These are phyloP conservation scores for Valencia hispanica DNA, from an alignment of 2,797 vertebrate genomes.

Conservation along the genomic window DNA sequence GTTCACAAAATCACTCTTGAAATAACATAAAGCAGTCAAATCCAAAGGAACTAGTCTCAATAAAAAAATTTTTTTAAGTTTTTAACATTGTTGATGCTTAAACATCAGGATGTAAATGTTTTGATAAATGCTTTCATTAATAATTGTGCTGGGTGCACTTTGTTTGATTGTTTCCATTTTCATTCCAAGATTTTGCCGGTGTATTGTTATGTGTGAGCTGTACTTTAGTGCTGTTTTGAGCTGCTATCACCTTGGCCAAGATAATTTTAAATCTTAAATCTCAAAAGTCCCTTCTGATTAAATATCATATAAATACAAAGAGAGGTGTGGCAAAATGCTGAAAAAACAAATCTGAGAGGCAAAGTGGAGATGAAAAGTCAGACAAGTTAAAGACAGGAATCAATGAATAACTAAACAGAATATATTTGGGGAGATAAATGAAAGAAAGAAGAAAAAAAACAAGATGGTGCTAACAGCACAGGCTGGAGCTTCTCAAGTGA, in stretches of 20 bases:
- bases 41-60: not conserved
- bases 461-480: conserved; percentile 28
- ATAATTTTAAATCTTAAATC: not conserved
- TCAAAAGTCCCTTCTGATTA: conserved; percentile 1
- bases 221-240: not conserved
- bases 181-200: not conserved
- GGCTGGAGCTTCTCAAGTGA: conserved; percentile 41
- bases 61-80: not conserved
- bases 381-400: conserved; percentile 1
- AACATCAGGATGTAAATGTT: not conserved
- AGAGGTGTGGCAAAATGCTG: not conserved
- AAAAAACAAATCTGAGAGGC: conserved; percentile 8
- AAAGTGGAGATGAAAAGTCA: not conserved
- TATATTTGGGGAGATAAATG: conserved; percentile 32
- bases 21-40: not conserved
- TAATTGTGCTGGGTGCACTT: not conserved
- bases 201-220: not conserved
- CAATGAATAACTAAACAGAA: conserved; percentile 31
- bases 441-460: conserved; percentile 4
- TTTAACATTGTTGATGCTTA: not conserved
- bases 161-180: not conserved
- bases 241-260: not conserved
- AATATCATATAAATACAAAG: not conserved
- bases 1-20: not conserved
- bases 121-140: not conserved